Conservation (phyloP, 37 sponge, comb jelly and placozoan genomes). For the Agelas oroides region DNA sequence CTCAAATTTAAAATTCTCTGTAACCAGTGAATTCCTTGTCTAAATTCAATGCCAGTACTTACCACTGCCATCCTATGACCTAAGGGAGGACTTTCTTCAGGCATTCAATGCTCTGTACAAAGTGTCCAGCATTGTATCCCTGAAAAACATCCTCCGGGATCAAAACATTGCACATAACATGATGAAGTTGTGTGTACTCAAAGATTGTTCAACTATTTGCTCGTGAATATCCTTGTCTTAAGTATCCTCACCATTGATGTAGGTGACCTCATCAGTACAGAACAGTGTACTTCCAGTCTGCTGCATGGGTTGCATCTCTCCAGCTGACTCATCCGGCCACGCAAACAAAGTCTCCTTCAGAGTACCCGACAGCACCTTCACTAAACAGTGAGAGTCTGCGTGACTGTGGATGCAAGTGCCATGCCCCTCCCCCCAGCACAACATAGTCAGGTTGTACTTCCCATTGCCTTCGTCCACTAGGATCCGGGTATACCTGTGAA, state of each 20-base stretch:
- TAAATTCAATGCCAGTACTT: too few relatives aligned
- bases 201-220: not conserved
- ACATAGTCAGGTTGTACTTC: slow-evolving; percentile 80
- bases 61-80: too few relatives aligned
- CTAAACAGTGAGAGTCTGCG: slow-evolving; percentile 91
- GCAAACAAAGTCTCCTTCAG: slow-evolving; percentile 79
- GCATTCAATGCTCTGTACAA: too few relatives aligned
- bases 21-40: too few relatives aligned
- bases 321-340: slow-evolving; percentile 52
- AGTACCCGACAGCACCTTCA: slow-evolving; percentile 81
- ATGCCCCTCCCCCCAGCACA: slow-evolving; percentile 96
- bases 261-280: slow-evolving; percentile 72
- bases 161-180: too few relatives aligned
- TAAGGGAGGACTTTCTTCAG: too few relatives aligned
- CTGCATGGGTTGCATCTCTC: slow-evolving; percentile 16
- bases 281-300: not conserved
- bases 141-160: too few relatives aligned
- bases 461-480: slow-evolving; percentile 92
- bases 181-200: too few relatives aligned
- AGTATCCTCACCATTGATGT: slow-evolving; percentile 84
- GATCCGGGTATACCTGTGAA: slow-evolving; percentile 94
- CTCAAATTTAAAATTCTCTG: too few relatives aligned
- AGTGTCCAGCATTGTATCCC: too few relatives aligned
- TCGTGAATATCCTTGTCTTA: too few relatives aligned
- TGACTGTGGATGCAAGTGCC: slow-evolving; percentile 91